A percentile compares a stretch with the other conserved stretches of the same genome.
phyloP scores from a whole-genome alignment of 1,140 invertebrate species.

The Sycobia sp. region DNA sequence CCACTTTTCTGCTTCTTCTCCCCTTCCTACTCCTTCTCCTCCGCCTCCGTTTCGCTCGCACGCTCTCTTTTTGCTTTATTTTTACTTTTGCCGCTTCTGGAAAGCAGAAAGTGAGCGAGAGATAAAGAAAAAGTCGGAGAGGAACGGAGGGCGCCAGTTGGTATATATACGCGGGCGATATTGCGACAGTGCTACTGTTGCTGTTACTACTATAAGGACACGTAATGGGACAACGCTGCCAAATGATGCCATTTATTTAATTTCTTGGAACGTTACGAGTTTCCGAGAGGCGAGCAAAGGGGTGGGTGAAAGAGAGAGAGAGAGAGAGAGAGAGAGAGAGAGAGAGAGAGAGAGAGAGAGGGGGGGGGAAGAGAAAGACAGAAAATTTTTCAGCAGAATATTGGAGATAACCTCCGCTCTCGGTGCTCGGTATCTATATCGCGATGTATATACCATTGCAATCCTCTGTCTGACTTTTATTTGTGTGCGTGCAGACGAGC shows the following conservation, averaged over 20 bases:
- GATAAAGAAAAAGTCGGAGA: too few relatives aligned
- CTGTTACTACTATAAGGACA: slow-evolving; percentile 21
- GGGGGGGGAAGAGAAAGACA: too few relatives aligned
- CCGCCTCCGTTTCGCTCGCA: too few relatives aligned
- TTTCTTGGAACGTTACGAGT: slow-evolving; percentile 47
- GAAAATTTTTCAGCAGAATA: slow-evolving; percentile 46
- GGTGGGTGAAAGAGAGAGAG: too few relatives aligned
- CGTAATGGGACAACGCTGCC: slow-evolving; percentile 50
- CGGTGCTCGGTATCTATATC: not conserved
- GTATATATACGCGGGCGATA: slow-evolving; percentile 30
- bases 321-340: slow-evolving; percentile 11
- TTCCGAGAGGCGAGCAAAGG: not conserved
- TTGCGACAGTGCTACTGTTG: slow-evolving; percentile 27
- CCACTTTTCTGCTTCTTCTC: slow-evolving; percentile 1
- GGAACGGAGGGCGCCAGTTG: slow-evolving; percentile 47
- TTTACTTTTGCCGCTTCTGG: slow-evolving; percentile 12
- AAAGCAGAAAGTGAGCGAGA: slow-evolving; percentile 30
- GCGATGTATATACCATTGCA: too few relatives aligned
- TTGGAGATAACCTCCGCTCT: slow-evolving; percentile 34
- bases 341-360: slow-evolving; percentile 30
- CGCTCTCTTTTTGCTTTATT: too few relatives aligned
- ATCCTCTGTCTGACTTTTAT: too few relatives aligned
- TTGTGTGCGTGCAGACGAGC: too few relatives aligned
- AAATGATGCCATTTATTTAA: slow-evolving; percentile 57
- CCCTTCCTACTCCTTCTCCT: not conserved